Evolutionary conservation across 1,140 invertebrate species (phyloP), one percentile per base, ranked within the genome.

Genomic region (Ganaspis sp.): DNA sequence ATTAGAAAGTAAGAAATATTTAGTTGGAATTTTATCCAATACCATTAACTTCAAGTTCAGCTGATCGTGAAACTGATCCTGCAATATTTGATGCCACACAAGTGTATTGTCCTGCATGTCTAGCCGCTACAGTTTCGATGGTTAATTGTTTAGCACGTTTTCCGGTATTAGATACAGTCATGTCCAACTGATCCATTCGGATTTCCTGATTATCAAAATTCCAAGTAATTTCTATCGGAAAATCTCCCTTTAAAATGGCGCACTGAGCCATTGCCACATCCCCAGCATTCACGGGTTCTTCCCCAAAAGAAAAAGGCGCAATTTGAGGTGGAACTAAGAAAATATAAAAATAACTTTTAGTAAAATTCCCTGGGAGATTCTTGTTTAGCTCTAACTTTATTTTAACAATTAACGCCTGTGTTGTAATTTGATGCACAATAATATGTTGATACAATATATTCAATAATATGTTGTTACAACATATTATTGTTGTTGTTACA

Each of bases 41-140:
- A 96, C 95, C 95, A 92, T 96, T 95, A 86, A 96, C 95, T 82
- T 94, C 92, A 81, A 96, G 91, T 80, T 92, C 86, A 80, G 95
- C 93, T 76, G 94, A 93, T 90, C 94, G 94, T 69, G 93, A 93
- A 9, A 93, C 93, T 38, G 92, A 90, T 26, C 95, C 96, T n/a
- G 95, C 96, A 40, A 90, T 89, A 87, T 97, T 97, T 80, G 92
- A 94, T 15, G 95, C 95, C 75, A 93, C 91, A 81, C 95, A 95
- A 72, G 93, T 94, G 84, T 94, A 95, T 73, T 93, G 92, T 69
- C 95, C 95, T 21, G 92, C 91, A 86, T 95, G 94, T 17, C 91
- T 85, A 38, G 92, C 89, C 70, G 91, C 87, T n/a, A 94, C 93
- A 23, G 92, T 90, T 81, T 95, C 93, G 75, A 94, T 94, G 77